These are phyloP conservation scores for Oophaga sylvatica DNA, from an alignment of 2,797 vertebrate genomes.

Conservation along the genomic window DNA sequence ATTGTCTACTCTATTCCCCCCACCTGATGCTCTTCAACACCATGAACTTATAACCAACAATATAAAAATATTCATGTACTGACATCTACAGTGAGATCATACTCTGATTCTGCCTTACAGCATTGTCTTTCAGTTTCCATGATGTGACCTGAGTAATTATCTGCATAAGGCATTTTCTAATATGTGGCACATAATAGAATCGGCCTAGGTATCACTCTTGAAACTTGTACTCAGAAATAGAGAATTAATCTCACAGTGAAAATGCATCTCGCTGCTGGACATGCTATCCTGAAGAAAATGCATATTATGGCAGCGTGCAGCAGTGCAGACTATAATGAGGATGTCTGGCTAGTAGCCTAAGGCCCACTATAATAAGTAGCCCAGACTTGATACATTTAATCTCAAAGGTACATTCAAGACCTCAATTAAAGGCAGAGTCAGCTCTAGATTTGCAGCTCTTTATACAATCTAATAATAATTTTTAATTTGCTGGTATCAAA, in stretches of 20 bases:
- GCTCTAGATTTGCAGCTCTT: neutral
- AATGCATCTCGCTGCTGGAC: neutral
- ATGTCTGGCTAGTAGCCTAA: neutral
- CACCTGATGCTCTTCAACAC: neutral
- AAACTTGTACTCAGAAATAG: neutral
- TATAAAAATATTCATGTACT: neutral
- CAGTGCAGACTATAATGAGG: neutral
- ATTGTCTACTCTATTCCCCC: neutral
- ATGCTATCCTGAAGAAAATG: neutral
- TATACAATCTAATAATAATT: neutral
- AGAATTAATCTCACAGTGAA: neutral
- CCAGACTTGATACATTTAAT: neutral
- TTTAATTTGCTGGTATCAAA: neutral
- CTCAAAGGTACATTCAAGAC: neutral
- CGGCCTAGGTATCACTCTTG: neutral
- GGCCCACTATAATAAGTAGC: constrained; percentile 2
- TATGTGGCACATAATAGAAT: neutral
- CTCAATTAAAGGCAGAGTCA: neutral
- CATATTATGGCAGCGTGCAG: neutral
- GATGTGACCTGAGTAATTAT: neutral
- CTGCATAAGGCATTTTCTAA: neutral
- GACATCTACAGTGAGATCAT: neutral
- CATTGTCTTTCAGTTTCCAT: neutral
- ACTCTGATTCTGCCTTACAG: neutral
- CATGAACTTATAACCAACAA: neutral